Evolutionary conservation across 2,797 vertebrate genomes (phyloP).

Genomic region (Pseudomugil gertrudae): DNA sequence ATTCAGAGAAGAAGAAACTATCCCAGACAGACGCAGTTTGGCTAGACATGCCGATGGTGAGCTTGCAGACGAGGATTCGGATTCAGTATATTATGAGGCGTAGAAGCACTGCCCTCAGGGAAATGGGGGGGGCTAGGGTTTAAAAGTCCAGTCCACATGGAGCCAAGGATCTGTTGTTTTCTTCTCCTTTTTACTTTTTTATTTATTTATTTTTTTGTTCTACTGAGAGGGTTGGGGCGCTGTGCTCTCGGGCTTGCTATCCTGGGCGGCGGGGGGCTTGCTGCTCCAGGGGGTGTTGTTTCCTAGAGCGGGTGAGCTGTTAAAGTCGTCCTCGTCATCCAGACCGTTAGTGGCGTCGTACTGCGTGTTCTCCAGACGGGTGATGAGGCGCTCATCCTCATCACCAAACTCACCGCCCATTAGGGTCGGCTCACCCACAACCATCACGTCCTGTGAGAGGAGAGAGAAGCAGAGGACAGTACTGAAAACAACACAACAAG

Average conservation of each 20-base stretch:
- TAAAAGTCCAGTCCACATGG: conserved; percentile 60
- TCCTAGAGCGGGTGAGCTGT: conserved; percentile 92
- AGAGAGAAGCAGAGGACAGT: background rate
- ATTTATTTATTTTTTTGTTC: conserved; percentile 44
- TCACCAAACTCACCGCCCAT: conserved; percentile 99
- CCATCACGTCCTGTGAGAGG: conserved; percentile 93
- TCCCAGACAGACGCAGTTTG: conserved; percentile 52
- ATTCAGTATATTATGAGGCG: conserved; percentile 65
- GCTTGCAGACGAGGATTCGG: conserved; percentile 51
- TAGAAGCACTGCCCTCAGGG: conserved; percentile 48
- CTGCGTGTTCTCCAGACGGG: conserved; percentile 98
- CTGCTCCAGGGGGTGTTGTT: conserved; percentile 95
- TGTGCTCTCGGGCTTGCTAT: conserved; percentile 95
- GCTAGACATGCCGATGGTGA: conserved; percentile 46
- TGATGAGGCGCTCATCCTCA: conserved; percentile 99
- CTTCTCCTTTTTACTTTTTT: conserved; percentile 5
- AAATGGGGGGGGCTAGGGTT: conserved; percentile 7
- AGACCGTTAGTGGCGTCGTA: conserved; percentile 98
- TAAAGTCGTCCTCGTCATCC: conserved; percentile 98
- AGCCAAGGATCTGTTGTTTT: conserved; percentile 43
- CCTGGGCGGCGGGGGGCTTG: conserved; percentile 92
- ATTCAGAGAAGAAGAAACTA: conserved; percentile 65
- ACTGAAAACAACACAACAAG: background rate
- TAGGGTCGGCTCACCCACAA: conserved; percentile 97
- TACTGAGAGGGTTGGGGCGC: conserved; percentile 95